phyloP scores from a whole-genome alignment of 2,113 vertebrate species.

The Craseonycteris thonglongyai region DNA sequence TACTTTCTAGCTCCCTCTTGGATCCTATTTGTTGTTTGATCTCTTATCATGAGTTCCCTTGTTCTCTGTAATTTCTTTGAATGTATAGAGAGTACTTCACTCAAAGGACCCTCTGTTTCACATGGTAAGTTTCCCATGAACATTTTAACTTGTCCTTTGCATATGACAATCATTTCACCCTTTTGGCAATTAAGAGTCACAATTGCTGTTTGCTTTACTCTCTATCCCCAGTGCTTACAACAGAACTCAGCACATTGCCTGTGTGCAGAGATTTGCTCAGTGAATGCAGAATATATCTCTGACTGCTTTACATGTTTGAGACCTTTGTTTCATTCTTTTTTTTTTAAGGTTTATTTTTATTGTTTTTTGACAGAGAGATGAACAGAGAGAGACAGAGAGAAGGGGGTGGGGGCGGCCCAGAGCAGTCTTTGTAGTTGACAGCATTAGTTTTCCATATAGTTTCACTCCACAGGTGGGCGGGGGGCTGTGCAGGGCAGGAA shows the following conservation, averaged over 20 bases:
- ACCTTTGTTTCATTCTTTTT: neutral
- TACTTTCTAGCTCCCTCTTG: neutral
- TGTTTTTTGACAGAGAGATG: too few species aligned
- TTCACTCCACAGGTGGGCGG: too few species aligned
- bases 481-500: too few species aligned
- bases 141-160: neutral
- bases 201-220: neutral
- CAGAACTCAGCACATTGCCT: neutral
- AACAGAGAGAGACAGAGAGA: too few species aligned
- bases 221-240: neutral
- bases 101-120: neutral
- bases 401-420: too few species aligned
- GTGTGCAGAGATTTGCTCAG: neutral
- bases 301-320: neutral
- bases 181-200: neutral
- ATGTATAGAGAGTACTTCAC: neutral
- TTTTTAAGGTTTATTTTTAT: too few species aligned
- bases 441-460: too few species aligned
- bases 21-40: neutral
- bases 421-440: too few species aligned
- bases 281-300: neutral
- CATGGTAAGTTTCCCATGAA: neutral
- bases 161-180: neutral
- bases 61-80: neutral
- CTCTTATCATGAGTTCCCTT: neutral